Evolutionary conservation across 2,797 vertebrate genomes (phyloP), one percentile per base, ranked within the genome.

Genomic region (Rhyacichthys aspro): DNA sequence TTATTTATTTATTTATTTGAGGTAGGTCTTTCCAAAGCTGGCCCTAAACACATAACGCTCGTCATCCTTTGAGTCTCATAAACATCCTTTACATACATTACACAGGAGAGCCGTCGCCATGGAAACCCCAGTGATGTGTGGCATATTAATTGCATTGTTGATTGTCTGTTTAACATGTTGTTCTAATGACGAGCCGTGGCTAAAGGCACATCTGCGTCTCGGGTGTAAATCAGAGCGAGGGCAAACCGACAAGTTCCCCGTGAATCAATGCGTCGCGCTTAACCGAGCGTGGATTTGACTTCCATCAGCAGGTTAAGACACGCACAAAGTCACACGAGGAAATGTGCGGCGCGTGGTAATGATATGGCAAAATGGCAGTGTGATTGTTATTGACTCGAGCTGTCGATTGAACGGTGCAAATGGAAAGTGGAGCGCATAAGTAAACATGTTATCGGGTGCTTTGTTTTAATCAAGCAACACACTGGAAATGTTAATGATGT

Each of bases 191-290:
- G 39, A 44, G 9, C 14, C 33, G 16, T 54, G 18, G 14, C 39
- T 14, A 59, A 59, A 15, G 17, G 43, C 15, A 48, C 16, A 49
- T 55, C 23, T 59, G 63, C 59, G 10, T 23, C 11, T 59, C 18
- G 37, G 12, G 37, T 50, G 54, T 72, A 61, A 78, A 78, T 78
- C 73, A 62, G 59, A 72, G 39, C 53, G 76, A 74, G 64, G 77
- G 14, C 54, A 67, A 73, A 70, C 15, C 43, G 43, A 56, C 37
- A 3, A 59, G 72, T 58, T 80, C 56, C 36, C 37, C 33, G 52
- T 57, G 61, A 84, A 69, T 86, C 67, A 71, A 72, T 89, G 59
- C 59, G 69, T 63, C 46, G 43, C 68, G 75, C 72, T 76, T 55
- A 71, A 60, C 70, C 16, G 62, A 81, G 71, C 72, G 66, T 66